Evolutionary conservation across 2,888 invertebrate species (phyloP), one percentile per base, ranked within the genome.

Genomic region (Magallana nippona): DNA sequence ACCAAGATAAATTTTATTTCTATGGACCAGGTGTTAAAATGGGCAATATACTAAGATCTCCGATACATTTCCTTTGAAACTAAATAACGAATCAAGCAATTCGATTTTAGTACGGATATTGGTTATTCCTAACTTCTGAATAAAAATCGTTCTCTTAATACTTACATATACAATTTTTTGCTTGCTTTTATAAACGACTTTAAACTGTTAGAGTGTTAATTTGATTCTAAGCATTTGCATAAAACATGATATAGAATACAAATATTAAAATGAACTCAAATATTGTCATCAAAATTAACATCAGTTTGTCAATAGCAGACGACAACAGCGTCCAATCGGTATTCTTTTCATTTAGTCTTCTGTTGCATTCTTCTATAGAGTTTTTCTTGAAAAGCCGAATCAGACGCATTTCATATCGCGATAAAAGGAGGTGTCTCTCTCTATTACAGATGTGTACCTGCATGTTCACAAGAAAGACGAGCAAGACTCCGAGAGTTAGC

Each of bases 401-500:
- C 11, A 71, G 32, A 19, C 27, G 32, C 13, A 71, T 27, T 10
- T 71, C 71, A 27, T 27, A 22, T 32, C 15, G 22, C 10, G 71
- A 71, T 10, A 71, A 71, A 15, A 13, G 15, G 13, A 71, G 10
- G 3, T 27, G 71, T 27, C 15, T 22, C 13, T 71, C 80, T 32
- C 78, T 71, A 78, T 80, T 19, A 55, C 80, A 81, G 8, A 86
- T 55, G 10, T 71, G 71, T 32, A 82, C 71, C 22, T 84, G 83
- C 13, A 84, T 10, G 2, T 82, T 27, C n/a, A 83, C 60, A 13
- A 83, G 58, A 0, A 86, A 17, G 13, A 83, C 81, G 2, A 82
- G 55, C 8, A 87, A 22, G 5, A 85, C 85, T 22, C 81, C 83
- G 3, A 86, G n/a, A 19, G 84, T 1, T 13, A 86, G 79, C 17